These are phyloP conservation scores for Hydraecia micacea DNA, from an alignment of 2,888 invertebrate species.

Conservation along the genomic window DNA sequence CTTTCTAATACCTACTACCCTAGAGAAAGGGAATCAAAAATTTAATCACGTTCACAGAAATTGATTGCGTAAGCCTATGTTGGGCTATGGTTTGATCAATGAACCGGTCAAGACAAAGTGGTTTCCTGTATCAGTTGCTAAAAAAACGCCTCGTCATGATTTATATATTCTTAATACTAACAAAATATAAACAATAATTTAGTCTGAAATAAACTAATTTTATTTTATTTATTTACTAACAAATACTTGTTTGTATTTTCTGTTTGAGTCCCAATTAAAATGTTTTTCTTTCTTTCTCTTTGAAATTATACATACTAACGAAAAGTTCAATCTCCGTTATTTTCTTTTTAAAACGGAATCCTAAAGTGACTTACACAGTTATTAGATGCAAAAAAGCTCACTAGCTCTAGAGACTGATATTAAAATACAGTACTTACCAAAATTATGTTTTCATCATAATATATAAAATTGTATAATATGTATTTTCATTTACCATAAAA, in stretches of 20 bases:
- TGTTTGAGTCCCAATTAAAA: neutral
- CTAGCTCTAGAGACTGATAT: neutral
- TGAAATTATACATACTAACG: neutral
- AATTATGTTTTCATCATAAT: constrained; percentile 22
- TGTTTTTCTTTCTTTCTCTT: neutral
- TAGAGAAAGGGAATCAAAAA: constrained; percentile 19
- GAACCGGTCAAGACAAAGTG: neutral
- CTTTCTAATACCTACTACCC: too few species aligned
- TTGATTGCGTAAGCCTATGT: constrained; percentile 10
- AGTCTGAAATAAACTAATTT: neutral
- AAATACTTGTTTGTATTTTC: neutral
- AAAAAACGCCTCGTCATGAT: neutral
- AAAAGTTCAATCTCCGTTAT: neutral
- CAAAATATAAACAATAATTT: neutral
- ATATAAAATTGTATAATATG: neutral
- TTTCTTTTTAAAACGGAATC: neutral
- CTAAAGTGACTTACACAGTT: neutral
- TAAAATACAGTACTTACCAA: neutral
- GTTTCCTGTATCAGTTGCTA: neutral
- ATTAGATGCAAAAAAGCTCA: neutral
- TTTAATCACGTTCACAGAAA: constrained; percentile 12
- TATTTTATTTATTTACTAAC: neutral
- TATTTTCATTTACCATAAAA: constrained; percentile 29
- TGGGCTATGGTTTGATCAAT: constrained; percentile 15
- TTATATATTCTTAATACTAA: neutral